Conservation (phyloP, 2,888 invertebrate species). For the Tipula helvola region DNA sequence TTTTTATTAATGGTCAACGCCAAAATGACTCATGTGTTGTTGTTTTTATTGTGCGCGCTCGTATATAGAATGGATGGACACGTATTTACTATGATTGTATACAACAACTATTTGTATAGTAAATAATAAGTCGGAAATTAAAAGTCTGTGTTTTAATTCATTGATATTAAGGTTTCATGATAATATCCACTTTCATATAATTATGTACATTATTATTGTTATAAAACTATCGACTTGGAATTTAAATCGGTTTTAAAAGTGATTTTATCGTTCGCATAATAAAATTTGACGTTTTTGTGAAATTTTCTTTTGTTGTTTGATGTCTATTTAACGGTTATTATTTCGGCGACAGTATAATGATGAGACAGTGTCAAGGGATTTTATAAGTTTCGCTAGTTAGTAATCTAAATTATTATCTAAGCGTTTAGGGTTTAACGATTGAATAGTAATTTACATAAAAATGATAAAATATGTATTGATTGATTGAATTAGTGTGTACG, state of each 20-base stretch:
- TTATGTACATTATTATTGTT: background rate
- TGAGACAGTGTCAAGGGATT: too few relatives aligned
- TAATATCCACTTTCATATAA: background rate
- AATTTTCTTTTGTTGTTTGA: background rate
- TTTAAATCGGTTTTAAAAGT: background rate
- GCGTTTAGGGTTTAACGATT: too few relatives aligned
- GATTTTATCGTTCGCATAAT: background rate
- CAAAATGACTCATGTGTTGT: background rate
- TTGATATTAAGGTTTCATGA: background rate
- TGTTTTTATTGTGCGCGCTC: background rate
- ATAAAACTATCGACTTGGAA: background rate
- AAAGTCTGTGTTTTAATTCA: background rate
- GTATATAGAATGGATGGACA: background rate
- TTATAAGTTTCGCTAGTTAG: too few relatives aligned
- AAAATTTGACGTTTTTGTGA: background rate
- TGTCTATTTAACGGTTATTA: background rate
- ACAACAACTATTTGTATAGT: background rate
- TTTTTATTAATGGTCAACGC: background rate
- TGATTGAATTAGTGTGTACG: too few relatives aligned
- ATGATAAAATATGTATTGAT: too few relatives aligned
- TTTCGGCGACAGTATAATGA: background rate
- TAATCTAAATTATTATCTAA: too few relatives aligned
- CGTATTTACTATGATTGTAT: background rate
- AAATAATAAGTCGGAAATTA: background rate
- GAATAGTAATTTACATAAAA: too few relatives aligned